These are phyloP conservation scores for Parelbella ahira DNA, from an alignment of 2,888 invertebrate species.

Conservation along the genomic window DNA sequence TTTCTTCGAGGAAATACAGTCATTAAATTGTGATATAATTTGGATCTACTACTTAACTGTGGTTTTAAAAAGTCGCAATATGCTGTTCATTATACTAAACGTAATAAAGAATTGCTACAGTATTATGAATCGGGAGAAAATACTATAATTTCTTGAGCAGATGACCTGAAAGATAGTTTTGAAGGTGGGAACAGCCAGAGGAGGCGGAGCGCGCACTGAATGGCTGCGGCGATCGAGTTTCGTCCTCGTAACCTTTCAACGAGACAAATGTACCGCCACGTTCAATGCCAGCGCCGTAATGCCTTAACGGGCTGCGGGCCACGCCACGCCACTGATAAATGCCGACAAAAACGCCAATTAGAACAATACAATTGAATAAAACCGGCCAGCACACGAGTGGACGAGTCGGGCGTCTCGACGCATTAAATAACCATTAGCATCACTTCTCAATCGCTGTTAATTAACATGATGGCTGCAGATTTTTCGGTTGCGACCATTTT, in stretches of 20 bases:
- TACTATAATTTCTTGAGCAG: conserved; percentile 23
- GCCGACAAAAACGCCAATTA: conserved; percentile 55
- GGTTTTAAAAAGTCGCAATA: no score
- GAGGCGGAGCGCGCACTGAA: conserved; percentile 28
- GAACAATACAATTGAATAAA: conserved; percentile 53
- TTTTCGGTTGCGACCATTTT: conserved; percentile 28
- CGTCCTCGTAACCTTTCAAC: conserved; percentile 44
- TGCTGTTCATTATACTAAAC: no score
- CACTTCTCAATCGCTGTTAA: conserved; percentile 42
- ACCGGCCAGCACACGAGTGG: conserved; percentile 34
- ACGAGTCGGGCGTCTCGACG: conserved; percentile 43
- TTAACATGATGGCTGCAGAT: conserved; percentile 52
- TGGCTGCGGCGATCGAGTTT: conserved; percentile 26
- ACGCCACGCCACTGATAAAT: conserved; percentile 45
- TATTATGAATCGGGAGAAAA: conserved; percentile 14
- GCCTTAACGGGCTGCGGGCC: conserved; percentile 38
- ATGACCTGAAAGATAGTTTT: conserved; percentile 25
- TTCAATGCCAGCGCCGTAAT: conserved; percentile 50
- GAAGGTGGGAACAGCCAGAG: conserved; percentile 28
- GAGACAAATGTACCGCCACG: conserved; percentile 44
- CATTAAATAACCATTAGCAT: conserved; percentile 58
- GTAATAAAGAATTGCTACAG: background rate
- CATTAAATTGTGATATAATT: no score
- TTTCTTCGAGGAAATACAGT: no score
- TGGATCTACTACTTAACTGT: no score